Evolutionary conservation across 2,888 invertebrate genomes (phyloP).

Genomic region (Rhamnusium bicolor): DNA sequence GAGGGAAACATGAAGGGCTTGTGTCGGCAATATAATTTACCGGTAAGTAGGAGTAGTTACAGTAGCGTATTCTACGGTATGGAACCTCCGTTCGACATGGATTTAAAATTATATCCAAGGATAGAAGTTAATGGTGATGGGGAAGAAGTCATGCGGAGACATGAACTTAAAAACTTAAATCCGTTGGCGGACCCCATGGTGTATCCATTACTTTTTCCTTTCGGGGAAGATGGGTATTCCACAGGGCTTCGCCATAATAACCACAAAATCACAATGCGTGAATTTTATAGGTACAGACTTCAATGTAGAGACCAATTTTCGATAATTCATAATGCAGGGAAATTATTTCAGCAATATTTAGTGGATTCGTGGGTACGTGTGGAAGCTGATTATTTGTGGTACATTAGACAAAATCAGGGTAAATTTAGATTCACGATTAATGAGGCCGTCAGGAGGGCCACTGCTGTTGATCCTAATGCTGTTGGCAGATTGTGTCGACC

Average conservation of each 20-base stretch:
- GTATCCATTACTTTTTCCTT: conserved; percentile 46
- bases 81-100: conserved; percentile 40
- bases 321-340: conserved; percentile 27
- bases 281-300: conserved; percentile 33
- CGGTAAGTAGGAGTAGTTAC: conserved; percentile 37
- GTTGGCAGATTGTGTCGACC: too few species aligned
- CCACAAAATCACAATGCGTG: conserved; percentile 11
- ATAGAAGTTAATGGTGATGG: neutral
- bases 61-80: conserved; percentile 37
- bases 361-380: conserved; percentile 35
- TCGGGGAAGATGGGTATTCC: conserved; percentile 40
- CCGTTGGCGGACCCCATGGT: conserved; percentile 38
- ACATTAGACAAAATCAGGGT: conserved; percentile 1
- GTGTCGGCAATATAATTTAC: conserved; percentile 28
- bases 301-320: conserved; percentile 23
- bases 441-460: neutral
- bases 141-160: neutral
- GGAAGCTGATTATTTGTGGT: conserved; percentile 16
- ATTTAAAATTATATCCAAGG: conserved; percentile 1
- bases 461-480: too few species aligned
- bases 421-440: neutral
- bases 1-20: neutral
- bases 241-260: neutral
- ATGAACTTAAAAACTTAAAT: conserved; percentile 35
- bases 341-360: conserved; percentile 42